These are phyloP conservation scores for Euglossa dilemma DNA, from an alignment of 1,140 invertebrate species.

Conservation along the genomic window DNA sequence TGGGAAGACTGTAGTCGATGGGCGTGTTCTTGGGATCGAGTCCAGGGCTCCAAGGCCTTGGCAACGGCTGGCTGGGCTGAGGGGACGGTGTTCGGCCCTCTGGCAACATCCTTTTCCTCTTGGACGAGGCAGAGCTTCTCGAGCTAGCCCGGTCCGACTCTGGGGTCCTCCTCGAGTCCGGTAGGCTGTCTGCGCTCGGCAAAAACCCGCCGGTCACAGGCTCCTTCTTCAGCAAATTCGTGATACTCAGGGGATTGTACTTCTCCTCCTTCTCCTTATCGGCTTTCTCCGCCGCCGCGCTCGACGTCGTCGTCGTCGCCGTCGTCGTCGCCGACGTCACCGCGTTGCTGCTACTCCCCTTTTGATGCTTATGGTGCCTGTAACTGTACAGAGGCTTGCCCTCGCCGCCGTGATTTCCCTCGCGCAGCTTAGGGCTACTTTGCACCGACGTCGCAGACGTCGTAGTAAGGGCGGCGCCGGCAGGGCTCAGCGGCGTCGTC, in stretches of 20 bases:
- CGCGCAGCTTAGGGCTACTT: conserved; percentile 72
- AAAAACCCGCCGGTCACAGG: conserved; percentile 71
- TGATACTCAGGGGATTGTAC: conserved; percentile 87
- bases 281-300: conserved; percentile 39
- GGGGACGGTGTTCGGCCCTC: conserved; percentile 79
- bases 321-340: neutral
- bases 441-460: conserved; percentile 70
- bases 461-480: conserved; percentile 63
- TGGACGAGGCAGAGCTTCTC: conserved; percentile 75
- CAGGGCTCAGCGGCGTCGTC: conserved; percentile 46
- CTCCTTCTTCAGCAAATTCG: conserved; percentile 86
- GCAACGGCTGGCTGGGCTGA: conserved; percentile 69
- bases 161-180: conserved; percentile 75
- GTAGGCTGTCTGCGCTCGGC: conserved; percentile 55
- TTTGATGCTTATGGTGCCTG: conserved; percentile 72
- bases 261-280: conserved; percentile 82
- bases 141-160: conserved; percentile 78
- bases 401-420: conserved; percentile 68
- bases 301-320: neutral
- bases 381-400: conserved; percentile 77
- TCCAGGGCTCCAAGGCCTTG: conserved; percentile 76
- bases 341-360: neutral
- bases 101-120: conserved; percentile 80
- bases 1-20: conserved; percentile 91
- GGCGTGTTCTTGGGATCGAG: conserved; percentile 79